Conservation (phyloP, 2,888 invertebrate species). For the Protonemura montana region DNA sequence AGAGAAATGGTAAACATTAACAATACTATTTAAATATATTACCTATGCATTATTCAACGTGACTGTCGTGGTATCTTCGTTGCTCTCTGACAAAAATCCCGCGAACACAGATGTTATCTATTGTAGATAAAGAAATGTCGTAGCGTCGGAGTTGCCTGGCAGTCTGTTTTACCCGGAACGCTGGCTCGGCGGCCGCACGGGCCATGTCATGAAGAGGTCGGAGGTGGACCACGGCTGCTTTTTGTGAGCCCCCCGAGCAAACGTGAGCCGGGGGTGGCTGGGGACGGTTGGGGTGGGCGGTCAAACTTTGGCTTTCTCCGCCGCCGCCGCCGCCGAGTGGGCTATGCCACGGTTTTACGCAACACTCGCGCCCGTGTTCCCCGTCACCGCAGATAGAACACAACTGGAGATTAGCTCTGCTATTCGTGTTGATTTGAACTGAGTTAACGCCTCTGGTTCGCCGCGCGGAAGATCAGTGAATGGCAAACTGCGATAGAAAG, state of each 20-base stretch:
- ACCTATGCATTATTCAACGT: slow-evolving; percentile 30
- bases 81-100: not conserved
- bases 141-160: too few species aligned
- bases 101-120: slow-evolving; percentile 29
- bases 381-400: not conserved
- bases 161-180: not conserved
- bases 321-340: not conserved
- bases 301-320: slow-evolving; percentile 18
- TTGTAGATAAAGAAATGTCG: slow-evolving; percentile 27
- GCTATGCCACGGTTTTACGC: not conserved
- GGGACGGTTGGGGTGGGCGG: not conserved
- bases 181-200: too few species aligned
- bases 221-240: not conserved
- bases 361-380: slow-evolving; percentile 18
- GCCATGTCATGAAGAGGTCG: slow-evolving; percentile 37
- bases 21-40: slow-evolving; percentile 25
- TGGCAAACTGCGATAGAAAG: not conserved
- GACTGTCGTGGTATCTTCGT: not conserved
- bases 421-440: slow-evolving; percentile 5
- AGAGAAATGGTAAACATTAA: slow-evolving; percentile 33
- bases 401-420: slow-evolving; percentile 20
- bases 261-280: not conserved
- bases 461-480: not conserved
- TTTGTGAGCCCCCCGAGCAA: not conserved
- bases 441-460: not conserved